Base-by-base conservation (phyloP, 2,797 vertebrate species). In the Sebastes kiyomatsui region DNA sequence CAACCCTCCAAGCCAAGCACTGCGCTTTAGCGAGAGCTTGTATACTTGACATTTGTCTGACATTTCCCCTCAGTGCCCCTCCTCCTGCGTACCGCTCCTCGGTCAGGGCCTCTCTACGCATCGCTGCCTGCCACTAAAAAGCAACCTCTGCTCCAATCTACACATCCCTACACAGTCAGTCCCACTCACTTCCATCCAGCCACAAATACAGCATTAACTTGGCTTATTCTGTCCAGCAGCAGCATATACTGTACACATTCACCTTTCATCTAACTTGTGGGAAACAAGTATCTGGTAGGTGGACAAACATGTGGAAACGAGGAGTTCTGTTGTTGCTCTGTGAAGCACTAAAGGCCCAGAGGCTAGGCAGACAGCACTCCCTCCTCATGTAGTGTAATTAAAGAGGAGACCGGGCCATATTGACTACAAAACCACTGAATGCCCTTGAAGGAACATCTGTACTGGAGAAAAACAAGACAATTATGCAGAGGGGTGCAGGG, bases 1-100 rank as follows among this genome's bases (percentile, higher is more conserved):
- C 64, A 77, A 52, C 75, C 72, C 79, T 79, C 56, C 55, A 11
- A 69, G 74, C 67, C 55, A 11, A 67, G 74, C 67, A 7, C 74
- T 67, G 79, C n/a, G 59, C 74, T 80, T 90, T 78, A 82, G 83
- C 25, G n/a, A 81, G 83, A 83, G 87, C 82, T 85, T 67, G 90
- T 94, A 91, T 88, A 95, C 90, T 95, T 96, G 96, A 96, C 96
- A 96, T 96, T 96, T 96, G 88, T 93, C 90, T 96, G 95, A 95
- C 94, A 96, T 96, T 95, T 95, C 89, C 92, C 92, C 91, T 88
- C 60, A 20, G 71, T 79, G 62, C 83, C 80, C 77, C 90, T 73
- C 80, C 81, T 84, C 86, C 84, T 81, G 78, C 55, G 70, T 75
- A 74, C 52, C 25, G 46, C 70, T 66, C 81, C 85, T 86, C 79